These are phyloP conservation scores for Meteorus cinctellus DNA, from an alignment of 2,888 invertebrate genomes.

Conservation along the genomic window DNA sequence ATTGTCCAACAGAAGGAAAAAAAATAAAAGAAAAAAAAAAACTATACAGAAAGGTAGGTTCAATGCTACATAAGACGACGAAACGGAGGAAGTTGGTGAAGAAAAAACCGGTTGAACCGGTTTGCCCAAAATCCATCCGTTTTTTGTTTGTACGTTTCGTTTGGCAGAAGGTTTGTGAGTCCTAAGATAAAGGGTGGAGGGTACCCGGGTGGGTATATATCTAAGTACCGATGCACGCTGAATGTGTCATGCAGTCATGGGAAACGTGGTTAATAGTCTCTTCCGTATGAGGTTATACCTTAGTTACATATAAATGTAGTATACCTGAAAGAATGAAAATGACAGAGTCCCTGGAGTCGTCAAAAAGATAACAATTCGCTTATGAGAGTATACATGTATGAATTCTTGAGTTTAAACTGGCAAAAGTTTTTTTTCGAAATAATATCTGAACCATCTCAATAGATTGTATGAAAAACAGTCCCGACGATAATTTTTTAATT, in stretches of 20 bases:
- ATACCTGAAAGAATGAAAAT: slow-evolving; percentile 3
- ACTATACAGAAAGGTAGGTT: slow-evolving; percentile 11
- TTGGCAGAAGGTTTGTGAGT: slow-evolving; percentile 23
- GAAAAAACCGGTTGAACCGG: slow-evolving; percentile 66
- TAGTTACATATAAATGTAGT: slow-evolving; percentile 47
- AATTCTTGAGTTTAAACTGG: background rate
- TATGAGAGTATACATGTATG: no score
- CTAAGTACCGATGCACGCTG: slow-evolving; percentile 19
- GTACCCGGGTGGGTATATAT: slow-evolving; percentile 40
- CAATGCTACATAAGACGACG: slow-evolving; percentile 26
- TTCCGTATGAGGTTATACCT: slow-evolving; percentile 29
- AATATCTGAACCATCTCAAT: background rate
- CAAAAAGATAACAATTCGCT: slow-evolving; percentile 19
- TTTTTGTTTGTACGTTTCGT: slow-evolving; percentile 48
- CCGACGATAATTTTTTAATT: background rate
- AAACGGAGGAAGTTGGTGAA: slow-evolving; percentile 44
- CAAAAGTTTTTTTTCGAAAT: background rate
- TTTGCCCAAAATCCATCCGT: slow-evolving; percentile 66
- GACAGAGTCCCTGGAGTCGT: slow-evolving; percentile 8
- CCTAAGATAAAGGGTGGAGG: slow-evolving; percentile 27
- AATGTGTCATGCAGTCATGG: slow-evolving; percentile 61
- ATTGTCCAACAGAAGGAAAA: slow-evolving; percentile 19
- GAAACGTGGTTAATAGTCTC: slow-evolving; percentile 68
- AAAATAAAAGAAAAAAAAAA: slow-evolving; percentile 13
- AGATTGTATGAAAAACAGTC: background rate